Evolutionary conservation across 2,113 vertebrate species (phyloP).

Genomic region (Ovibos moschatus): DNA sequence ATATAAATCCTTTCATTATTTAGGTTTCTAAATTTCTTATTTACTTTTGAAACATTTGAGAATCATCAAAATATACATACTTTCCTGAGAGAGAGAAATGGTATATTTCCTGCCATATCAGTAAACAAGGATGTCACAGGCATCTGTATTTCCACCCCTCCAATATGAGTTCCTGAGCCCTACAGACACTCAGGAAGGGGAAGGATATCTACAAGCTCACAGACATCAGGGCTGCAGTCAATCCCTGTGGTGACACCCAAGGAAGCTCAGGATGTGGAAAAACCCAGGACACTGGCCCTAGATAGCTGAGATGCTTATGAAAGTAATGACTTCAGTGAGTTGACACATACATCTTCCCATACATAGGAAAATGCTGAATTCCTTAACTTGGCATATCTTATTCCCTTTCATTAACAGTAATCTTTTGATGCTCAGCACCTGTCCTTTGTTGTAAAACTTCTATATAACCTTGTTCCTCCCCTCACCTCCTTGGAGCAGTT

Average conservation of each 20-base stretch:
- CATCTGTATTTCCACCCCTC: not conserved
- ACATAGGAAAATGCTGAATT: not conserved
- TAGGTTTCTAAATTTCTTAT: no score
- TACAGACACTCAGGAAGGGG: not conserved
- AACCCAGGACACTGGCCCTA: not conserved
- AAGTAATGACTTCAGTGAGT: not conserved
- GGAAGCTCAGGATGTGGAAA: not conserved
- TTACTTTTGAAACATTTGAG: no score
- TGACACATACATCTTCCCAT: not conserved
- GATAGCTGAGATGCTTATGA: not conserved
- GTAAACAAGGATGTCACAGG: not conserved
- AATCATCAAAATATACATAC: no score
- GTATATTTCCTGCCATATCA: not conserved
- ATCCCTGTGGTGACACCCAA: not conserved
- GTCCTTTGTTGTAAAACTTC: not conserved
- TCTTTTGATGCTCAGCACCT: not conserved
- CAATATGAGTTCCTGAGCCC: not conserved
- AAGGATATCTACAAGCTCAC: not conserved
- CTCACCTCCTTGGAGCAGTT: not conserved
- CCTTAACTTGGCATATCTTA: not conserved
- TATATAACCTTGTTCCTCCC: not conserved
- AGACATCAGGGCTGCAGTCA: not conserved
- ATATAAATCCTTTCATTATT: no score
- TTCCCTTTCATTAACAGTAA: not conserved
- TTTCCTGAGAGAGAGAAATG: not conserved